Evolutionary conservation across 2,797 vertebrate genomes (phyloP).

Genomic region (Hemibagrus guttatus): DNA sequence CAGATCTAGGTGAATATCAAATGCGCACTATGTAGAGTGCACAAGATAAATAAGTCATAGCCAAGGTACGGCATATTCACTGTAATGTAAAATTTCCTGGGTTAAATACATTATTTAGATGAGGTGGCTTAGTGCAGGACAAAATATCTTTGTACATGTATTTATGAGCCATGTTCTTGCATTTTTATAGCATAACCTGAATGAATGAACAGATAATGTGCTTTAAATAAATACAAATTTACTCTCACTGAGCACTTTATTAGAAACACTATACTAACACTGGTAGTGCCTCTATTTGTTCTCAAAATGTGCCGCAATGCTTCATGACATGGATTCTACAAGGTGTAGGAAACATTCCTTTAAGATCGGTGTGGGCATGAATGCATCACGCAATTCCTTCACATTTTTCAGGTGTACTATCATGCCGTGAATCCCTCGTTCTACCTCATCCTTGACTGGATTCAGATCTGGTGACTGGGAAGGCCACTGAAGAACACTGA

Average conservation of each 20-base stretch:
- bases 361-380: neutral
- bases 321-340: neutral
- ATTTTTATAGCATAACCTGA: too few species aligned
- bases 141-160: neutral
- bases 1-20: neutral
- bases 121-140: neutral
- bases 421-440: neutral
- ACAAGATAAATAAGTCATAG: neutral
- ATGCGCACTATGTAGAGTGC: neutral
- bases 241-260: neutral
- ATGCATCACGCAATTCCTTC: neutral
- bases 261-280: neutral
- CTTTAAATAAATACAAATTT: neutral
- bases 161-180: neutral
- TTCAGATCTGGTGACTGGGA: neutral
- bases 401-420: neutral
- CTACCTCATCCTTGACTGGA: neutral
- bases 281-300: neutral
- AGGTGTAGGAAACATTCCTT: neutral
- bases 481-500: neutral
- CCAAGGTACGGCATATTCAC: neutral
- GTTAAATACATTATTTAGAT: neutral
- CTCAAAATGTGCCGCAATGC: neutral
- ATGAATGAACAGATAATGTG: neutral
- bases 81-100: neutral